Percentiles rank a stretch among this genome's conserved stretches.
phyloP scores from a whole-genome alignment of 2,888 invertebrate genomes.

The Stenolophus ochropezus region DNA sequence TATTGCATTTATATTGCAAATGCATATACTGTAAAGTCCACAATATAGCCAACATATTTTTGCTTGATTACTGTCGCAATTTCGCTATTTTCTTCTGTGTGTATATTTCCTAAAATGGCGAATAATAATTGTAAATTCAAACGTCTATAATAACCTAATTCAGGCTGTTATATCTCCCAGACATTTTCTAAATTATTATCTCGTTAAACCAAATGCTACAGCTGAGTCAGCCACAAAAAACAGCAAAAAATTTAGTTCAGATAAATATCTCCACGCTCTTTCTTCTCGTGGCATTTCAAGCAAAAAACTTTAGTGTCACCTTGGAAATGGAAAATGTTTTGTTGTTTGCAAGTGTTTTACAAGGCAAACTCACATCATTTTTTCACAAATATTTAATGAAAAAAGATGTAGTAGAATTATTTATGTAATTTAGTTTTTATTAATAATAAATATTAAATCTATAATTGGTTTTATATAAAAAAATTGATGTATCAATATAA shows the following conservation, averaged over 20 bases:
- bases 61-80: too few relatives aligned
- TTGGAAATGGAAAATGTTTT: background rate
- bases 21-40: too few relatives aligned
- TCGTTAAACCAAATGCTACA: background rate
- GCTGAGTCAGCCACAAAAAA: background rate
- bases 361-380: too few relatives aligned
- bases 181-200: background rate
- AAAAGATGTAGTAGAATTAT: too few relatives aligned
- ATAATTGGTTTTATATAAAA: too few relatives aligned
- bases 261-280: conserved; percentile 23
- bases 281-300: conserved; percentile 4
- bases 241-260: conserved; percentile 8
- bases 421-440: too few relatives aligned
- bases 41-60: too few relatives aligned
- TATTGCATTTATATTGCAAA: too few relatives aligned
- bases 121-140: background rate
- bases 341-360: background rate
- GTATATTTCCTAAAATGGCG: background rate
- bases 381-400: too few relatives aligned
- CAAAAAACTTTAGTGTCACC: conserved; percentile 21
- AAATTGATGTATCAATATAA: too few relatives aligned
- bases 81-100: background rate
- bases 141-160: background rate
- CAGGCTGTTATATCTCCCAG: background rate
- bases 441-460: too few relatives aligned